These are phyloP conservation scores for Encarsia formosa DNA, from an alignment of 2,888 invertebrate genomes.

Conservation along the genomic window DNA sequence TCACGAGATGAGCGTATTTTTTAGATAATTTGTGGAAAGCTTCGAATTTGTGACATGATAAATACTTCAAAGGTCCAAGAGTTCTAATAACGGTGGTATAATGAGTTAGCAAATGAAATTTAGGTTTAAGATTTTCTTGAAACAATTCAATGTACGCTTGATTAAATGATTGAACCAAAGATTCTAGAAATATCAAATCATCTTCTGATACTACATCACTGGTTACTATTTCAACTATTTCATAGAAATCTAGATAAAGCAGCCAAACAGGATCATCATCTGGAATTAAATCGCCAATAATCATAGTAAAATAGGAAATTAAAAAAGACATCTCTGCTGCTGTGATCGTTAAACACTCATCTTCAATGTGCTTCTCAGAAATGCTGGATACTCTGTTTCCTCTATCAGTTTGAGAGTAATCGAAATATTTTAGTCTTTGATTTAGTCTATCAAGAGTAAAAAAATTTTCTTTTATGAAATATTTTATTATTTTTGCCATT, in stretches of 20 bases:
- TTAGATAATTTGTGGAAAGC: constrained; percentile 18
- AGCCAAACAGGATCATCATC: constrained; percentile 17
- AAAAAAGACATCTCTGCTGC: constrained; percentile 37
- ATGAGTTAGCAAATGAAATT: constrained; percentile 12
- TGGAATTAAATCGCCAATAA: constrained; percentile 22
- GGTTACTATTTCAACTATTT: constrained; percentile 15
- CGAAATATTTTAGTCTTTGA: constrained; percentile 30
- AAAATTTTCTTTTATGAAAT: constrained; percentile 24
- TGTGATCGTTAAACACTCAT: constrained; percentile 29
- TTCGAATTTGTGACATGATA: constrained; percentile 17
- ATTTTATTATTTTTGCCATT: constrained; percentile 34
- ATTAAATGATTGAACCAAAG: constrained; percentile 13
- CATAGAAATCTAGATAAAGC: constrained; percentile 12
- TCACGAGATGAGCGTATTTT: constrained; percentile 2
- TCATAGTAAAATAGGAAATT: constrained; percentile 30
- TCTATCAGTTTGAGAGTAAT: constrained; percentile 24
- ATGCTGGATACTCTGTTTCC: constrained; percentile 28
- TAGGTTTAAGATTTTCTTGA: constrained; percentile 17
- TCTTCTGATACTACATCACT: constrained; percentile 1
- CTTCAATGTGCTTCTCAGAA: background rate
- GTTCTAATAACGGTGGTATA: background rate
- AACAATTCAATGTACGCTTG: constrained; percentile 8
- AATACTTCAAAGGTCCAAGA: constrained; percentile 15
- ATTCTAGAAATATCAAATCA: constrained; percentile 7
- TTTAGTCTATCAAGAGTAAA: constrained; percentile 30